A percentile compares a stretch with the other conserved stretches of the same genome.
phyloP scores from a whole-genome alignment of 2,797 vertebrate species.

The Prunella strophiata region DNA sequence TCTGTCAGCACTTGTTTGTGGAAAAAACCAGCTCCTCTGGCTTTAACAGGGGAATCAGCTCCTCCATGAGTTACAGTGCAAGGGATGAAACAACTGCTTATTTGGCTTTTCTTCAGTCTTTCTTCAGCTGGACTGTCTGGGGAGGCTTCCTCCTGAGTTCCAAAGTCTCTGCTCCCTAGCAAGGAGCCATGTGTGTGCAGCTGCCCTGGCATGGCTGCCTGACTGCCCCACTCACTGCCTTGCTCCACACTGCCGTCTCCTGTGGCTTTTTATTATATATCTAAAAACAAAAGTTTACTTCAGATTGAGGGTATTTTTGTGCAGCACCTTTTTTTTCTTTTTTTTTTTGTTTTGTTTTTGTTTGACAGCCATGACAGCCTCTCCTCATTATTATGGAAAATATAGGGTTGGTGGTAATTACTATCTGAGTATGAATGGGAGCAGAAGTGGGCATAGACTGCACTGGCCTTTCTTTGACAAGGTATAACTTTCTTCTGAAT shows the following conservation, averaged over 20 bases:
- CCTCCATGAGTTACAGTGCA: rapidly evolving
- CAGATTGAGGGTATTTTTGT: conserved; percentile 75
- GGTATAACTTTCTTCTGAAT: conserved; percentile 90
- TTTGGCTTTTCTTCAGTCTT: not conserved
- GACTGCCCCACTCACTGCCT: not conserved
- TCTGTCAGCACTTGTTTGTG: not conserved
- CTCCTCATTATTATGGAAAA: conserved; percentile 92
- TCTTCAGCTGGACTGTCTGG: not conserved
- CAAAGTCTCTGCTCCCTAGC: not conserved
- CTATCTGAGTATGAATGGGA: conserved; percentile 87
- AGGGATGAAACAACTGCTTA: not conserved
- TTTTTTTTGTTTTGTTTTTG: conserved; percentile 73
- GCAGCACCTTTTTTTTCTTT: conserved; percentile 72
- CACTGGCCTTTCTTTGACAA: conserved; percentile 89
- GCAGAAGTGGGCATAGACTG: conserved; percentile 85
- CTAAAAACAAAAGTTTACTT: conserved; percentile 73
- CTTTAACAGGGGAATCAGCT: not conserved
- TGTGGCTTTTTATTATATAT: not conserved
- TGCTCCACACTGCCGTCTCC: not conserved
- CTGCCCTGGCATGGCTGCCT: not conserved
- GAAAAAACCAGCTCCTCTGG: not conserved
- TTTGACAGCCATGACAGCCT: conserved; percentile 86
- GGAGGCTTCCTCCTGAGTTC: not conserved
- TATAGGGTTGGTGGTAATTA: conserved; percentile 92
- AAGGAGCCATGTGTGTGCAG: not conserved